These are phyloP conservation scores for Platysternon megacephalum DNA, from an alignment of 2,113 vertebrate genomes.

Conservation along the genomic window DNA sequence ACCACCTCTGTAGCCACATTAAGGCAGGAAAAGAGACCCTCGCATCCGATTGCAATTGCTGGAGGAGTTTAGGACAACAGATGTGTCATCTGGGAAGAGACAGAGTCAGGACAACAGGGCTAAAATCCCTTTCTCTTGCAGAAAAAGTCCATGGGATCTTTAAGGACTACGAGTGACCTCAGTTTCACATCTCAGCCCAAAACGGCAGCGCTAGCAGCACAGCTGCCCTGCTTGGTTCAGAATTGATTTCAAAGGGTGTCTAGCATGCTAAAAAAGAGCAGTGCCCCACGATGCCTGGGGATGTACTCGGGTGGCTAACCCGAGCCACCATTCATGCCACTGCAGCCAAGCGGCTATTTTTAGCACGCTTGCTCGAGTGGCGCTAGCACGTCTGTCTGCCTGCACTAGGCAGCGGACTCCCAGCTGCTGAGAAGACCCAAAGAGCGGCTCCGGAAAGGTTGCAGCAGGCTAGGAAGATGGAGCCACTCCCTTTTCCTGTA, in stretches of 20 bases:
- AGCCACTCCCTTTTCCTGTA: background rate
- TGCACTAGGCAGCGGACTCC: background rate
- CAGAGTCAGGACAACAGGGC: background rate
- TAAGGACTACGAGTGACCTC: background rate
- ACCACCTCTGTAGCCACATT: background rate
- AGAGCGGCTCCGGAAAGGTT: background rate
- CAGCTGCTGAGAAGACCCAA: background rate
- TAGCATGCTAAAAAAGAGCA: background rate
- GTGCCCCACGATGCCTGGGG: too few species aligned
- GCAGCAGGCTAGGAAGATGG: background rate
- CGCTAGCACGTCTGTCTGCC: background rate
- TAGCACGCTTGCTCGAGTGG: too few species aligned
- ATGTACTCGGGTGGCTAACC: too few species aligned
- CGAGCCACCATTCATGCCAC: background rate
- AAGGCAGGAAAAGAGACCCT: background rate
- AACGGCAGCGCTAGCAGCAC: background rate
- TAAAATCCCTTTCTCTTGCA: background rate
- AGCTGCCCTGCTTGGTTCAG: background rate
- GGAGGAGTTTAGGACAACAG: background rate
- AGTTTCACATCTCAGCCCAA: background rate
- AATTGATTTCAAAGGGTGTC: background rate
- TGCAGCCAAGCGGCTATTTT: background rate
- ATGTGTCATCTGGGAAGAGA: fast-evolving
- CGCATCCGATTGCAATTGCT: background rate
- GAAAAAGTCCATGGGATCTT: background rate